A percentile compares a stretch with the other conserved stretches of the same genome.
These are phyloP conservation scores for Pteromalus puparum DNA, from an alignment of 1,140 invertebrate genomes.

Conservation along the genomic window DNA sequence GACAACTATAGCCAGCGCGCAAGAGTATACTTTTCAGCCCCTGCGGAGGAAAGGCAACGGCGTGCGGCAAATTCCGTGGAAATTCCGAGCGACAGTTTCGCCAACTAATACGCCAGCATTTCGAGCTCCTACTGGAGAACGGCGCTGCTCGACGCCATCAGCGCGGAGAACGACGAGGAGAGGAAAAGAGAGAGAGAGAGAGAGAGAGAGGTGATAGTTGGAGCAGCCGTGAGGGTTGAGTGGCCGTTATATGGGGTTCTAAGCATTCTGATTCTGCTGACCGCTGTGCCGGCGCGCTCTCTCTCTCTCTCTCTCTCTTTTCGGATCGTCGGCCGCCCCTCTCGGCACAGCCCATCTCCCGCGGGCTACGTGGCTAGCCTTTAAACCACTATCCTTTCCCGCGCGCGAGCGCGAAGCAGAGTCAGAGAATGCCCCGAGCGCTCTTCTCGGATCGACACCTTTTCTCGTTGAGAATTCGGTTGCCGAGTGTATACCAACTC, in stretches of 20 bases:
- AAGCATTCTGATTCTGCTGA: conserved; percentile 71
- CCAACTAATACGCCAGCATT: conserved; percentile 50
- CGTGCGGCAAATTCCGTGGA: conserved; percentile 27
- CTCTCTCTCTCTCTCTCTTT: background rate
- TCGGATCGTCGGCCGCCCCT: background rate
- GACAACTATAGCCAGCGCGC: background rate
- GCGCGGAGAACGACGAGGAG: conserved; percentile 9
- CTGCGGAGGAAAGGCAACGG: background rate
- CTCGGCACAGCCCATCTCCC: conserved; percentile 34
- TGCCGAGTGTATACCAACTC: background rate
- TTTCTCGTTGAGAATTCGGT: conserved; percentile 45
- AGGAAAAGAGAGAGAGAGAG: background rate
- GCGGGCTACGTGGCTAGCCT: conserved; percentile 61
- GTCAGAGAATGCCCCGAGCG: conserved; percentile 32
- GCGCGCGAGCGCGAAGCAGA: background rate
- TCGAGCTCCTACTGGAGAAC: background rate
- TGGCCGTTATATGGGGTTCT: conserved; percentile 67
- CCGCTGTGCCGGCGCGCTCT: conserved; percentile 56
- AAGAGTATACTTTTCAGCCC: conserved; percentile 13
- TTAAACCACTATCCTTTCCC: conserved; percentile 61
- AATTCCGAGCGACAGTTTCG: conserved; percentile 50
- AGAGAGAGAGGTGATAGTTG: conserved; percentile 30
- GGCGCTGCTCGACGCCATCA: conserved; percentile 24
- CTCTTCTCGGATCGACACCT: conserved; percentile 47
- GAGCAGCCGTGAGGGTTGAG: conserved; percentile 57